Evolutionary conservation across 2,888 invertebrate genomes (phyloP).

Genomic region (Drosophila imparisetae): DNA sequence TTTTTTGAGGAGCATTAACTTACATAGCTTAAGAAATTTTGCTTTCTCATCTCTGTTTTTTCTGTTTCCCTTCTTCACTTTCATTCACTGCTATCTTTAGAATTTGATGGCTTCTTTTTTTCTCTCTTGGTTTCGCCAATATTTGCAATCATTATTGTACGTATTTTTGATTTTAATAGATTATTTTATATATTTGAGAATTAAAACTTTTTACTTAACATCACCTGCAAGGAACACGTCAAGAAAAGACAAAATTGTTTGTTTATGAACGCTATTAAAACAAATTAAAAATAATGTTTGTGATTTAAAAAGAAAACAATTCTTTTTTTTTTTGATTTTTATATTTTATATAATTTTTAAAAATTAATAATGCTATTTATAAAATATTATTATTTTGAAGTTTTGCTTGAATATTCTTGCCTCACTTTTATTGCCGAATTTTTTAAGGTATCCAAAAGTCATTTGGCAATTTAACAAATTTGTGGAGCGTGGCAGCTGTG

Average conservation of each 20-base stretch:
- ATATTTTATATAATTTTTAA: not conserved
- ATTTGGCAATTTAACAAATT: constrained; percentile 53
- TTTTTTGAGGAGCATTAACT: not conserved
- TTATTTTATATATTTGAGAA: not conserved
- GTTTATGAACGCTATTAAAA: not conserved
- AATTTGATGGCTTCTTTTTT: not conserved
- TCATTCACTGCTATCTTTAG: not conserved
- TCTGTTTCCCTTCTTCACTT: not conserved
- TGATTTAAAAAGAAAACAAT: not conserved
- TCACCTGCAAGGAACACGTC: not conserved
- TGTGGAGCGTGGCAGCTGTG: constrained; percentile 19
- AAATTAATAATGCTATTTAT: not conserved
- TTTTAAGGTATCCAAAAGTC: constrained; percentile 3
- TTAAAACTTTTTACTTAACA: not conserved
- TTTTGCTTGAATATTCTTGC: not conserved
- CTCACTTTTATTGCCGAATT: not conserved
- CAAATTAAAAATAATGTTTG: not conserved
- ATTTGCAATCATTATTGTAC: not conserved
- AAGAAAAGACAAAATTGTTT: not conserved
- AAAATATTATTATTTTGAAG: not conserved
- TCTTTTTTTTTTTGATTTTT: not conserved
- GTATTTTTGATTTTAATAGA: not conserved
- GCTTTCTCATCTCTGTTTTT: not conserved
- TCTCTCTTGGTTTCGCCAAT: not conserved
- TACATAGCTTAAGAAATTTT: not conserved